These are phyloP conservation scores for Hirtodrosophila duncani DNA, from an alignment of 2,888 invertebrate species.

Conservation along the genomic window DNA sequence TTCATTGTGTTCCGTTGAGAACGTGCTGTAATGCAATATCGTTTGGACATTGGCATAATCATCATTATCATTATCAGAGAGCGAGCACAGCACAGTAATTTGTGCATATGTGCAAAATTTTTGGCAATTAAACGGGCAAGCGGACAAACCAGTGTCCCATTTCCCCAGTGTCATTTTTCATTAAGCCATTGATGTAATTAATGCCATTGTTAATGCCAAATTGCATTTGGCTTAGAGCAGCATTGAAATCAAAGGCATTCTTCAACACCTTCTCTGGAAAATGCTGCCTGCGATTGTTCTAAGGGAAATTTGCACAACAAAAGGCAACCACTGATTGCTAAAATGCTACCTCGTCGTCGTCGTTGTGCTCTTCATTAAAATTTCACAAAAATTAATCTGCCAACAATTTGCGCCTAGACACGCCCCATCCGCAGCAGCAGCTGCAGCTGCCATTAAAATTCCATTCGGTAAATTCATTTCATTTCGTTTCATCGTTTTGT, in stretches of 20 bases:
- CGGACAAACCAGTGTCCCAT: neutral
- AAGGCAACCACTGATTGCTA: slow-evolving; percentile 3
- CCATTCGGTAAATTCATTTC: slow-evolving; percentile 17
- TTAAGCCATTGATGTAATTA: slow-evolving; percentile 47
- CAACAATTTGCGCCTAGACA: slow-evolving; percentile 45
- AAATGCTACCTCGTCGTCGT: slow-evolving; percentile 4
- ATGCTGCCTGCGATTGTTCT: slow-evolving; percentile 9
- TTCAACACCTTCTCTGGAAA: slow-evolving; percentile 16
- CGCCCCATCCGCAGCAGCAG: slow-evolving; percentile 25
- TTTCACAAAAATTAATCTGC: slow-evolving; percentile 49
- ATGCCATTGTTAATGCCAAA: slow-evolving; percentile 46
- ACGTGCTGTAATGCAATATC: slow-evolving; percentile 53
- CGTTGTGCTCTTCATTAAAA: slow-evolving; percentile 28
- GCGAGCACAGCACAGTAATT: slow-evolving; percentile 53
- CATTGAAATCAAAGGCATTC: slow-evolving; percentile 19
- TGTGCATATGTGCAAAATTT: slow-evolving; percentile 62
- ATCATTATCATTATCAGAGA: slow-evolving; percentile 48
- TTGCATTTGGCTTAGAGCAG: slow-evolving; percentile 42
- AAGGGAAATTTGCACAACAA: slow-evolving; percentile 54
- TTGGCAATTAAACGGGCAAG: slow-evolving; percentile 56
- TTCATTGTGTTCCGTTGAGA: slow-evolving; percentile 20
- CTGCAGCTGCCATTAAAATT: slow-evolving; percentile 63
- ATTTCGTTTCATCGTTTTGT: too few relatives aligned
- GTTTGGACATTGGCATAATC: slow-evolving; percentile 43
- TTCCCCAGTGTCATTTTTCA: slow-evolving; percentile 44